A percentile compares a stretch with the other conserved stretches of the same genome.
Conservation (phyloP, 2,113 vertebrate species). For the Tichodroma muraria region DNA sequence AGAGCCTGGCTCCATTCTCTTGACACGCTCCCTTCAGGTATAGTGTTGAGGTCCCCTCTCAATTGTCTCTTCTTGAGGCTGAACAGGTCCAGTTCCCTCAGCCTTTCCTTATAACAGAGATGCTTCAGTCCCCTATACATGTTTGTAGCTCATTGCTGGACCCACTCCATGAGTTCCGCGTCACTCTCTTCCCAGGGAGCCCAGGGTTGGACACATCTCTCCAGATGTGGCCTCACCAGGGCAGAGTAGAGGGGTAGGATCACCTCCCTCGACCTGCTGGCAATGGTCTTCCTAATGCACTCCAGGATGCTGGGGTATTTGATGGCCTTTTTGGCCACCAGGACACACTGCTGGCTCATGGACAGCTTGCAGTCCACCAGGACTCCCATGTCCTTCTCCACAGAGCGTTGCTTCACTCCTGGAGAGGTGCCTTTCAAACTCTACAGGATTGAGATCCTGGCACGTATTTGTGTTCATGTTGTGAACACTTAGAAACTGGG, state of each 20-base stretch:
- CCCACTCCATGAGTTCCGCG: background rate
- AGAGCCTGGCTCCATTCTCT: background rate
- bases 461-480: background rate
- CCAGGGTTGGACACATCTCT: background rate
- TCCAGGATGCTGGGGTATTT: too few species aligned
- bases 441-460: background rate
- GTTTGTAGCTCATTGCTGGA: background rate
- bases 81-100: background rate
- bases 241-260: background rate
- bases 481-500: background rate
- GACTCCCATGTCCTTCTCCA: background rate
- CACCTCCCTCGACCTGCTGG: background rate
- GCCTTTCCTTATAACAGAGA: background rate
- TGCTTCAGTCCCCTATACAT: background rate
- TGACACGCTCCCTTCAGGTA: background rate
- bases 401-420: background rate
- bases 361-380: background rate
- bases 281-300: background rate
- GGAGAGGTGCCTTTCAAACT: background rate
- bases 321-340: background rate
- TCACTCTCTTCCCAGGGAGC: background rate
- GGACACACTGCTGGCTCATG: background rate
- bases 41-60: background rate
- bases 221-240: too few species aligned
- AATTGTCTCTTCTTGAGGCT: background rate